phyloP scores from a whole-genome alignment of 1,140 invertebrate species.

The Nylanderia fulva region DNA sequence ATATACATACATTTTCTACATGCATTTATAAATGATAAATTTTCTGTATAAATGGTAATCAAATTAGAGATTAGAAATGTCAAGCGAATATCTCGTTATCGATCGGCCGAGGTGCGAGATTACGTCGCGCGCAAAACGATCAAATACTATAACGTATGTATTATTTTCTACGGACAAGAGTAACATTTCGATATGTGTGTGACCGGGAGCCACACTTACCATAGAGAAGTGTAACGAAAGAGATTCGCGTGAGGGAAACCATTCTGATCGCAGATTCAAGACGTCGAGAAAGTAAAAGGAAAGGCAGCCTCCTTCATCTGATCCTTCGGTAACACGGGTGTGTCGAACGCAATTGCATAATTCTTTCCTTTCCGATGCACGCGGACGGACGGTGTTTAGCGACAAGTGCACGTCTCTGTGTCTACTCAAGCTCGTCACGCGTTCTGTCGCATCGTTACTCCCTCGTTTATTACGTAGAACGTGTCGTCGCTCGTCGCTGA shows the following conservation, averaged over 20 bases:
- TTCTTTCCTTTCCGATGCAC: neutral
- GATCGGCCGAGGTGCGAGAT: slow-evolving; percentile 1
- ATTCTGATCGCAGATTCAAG: slow-evolving; percentile 10
- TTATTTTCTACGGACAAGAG: neutral
- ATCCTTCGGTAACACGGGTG: neutral
- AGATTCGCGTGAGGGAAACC: slow-evolving; percentile 31
- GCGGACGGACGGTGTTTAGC: neutral
- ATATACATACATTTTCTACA: neutral
- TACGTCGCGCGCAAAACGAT: neutral
- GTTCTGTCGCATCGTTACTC: slow-evolving; percentile 24
- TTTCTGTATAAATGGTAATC: neutral
- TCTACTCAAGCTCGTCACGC: slow-evolving; percentile 8
- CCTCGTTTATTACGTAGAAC: neutral
- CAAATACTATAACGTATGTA: no score
- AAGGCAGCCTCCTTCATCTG: slow-evolving; percentile 27
- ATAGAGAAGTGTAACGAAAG: slow-evolving; percentile 25
- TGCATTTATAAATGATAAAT: no score
- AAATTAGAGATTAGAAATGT: slow-evolving; percentile 26
- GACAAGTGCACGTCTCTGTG: neutral
- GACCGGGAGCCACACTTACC: slow-evolving; percentile 14
- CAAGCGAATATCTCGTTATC: slow-evolving; percentile 4
- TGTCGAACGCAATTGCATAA: slow-evolving; percentile 3
- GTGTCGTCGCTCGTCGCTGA: neutral
- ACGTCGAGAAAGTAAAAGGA: neutral
- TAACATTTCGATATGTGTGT: neutral